Base-by-base conservation (phyloP, 2,888 invertebrate species). In the Eupithecia dodoneata region DNA sequence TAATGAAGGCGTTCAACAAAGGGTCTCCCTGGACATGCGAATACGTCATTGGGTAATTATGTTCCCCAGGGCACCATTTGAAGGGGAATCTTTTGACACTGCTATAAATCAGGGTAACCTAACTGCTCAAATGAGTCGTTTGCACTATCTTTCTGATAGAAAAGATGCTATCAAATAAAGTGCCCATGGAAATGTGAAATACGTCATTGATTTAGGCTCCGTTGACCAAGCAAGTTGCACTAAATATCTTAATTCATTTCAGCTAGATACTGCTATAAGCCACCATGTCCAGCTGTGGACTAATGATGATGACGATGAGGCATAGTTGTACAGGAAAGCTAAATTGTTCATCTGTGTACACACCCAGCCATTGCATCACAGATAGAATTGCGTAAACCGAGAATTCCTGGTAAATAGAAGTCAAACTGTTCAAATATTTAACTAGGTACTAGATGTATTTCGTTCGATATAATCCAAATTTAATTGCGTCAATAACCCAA, bases 271-370 rank as follows among this genome's bases (percentile, higher is more conserved):
- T 66, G 67, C 5, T 49, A 70, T 78, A 30, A 30, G 30, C 30
- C 30, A 30, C 30, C 30, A 30, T 30, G 30, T 30, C 30, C 30
- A 30, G 30, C 30, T 30, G 30, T 30, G 30, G 30, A 30, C 30
- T 30, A 30, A 30, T 30, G 30, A 30, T 30, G 30, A 30, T 30
- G 30, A 30, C 30, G 30, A 30, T 30, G 30, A 30, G 30, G 30
- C 30, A 30, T 30, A 30, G 30, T 30, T 30, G 30, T 30, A 65
- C 80, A 81, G 79, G 81, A 79, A 80, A 81, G 83, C 82, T 85
- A 85, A 85, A 87, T 83, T 85, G 85, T 87, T 83, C 90, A 90
- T 88, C 90, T 91, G 90, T 89, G 88, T 86, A 90, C 89, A 92
- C 91, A 92, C 87, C 86, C 81, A 85, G 82, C 78, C 79, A 82